These are phyloP conservation scores for Mongoloraphidia duomilia DNA, from an alignment of 2,888 invertebrate genomes.

Conservation along the genomic window DNA sequence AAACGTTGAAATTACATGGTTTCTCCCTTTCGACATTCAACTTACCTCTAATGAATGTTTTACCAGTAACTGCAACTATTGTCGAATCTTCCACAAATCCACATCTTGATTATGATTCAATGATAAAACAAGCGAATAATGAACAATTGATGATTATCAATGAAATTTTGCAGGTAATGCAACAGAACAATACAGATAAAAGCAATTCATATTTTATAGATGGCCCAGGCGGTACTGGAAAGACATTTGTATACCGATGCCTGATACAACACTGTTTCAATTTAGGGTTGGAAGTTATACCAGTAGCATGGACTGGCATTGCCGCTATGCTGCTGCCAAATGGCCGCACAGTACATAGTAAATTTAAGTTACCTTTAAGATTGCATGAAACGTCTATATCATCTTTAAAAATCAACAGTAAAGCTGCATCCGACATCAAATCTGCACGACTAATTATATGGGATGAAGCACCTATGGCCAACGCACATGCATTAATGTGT, in stretches of 20 bases:
- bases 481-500: constrained; percentile 3
- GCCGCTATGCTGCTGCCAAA: constrained; percentile 13
- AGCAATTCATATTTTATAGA: constrained; percentile 17
- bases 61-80: too few relatives aligned
- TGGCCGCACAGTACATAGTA: constrained; percentile 19
- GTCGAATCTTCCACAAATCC: too few relatives aligned
- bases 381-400: constrained; percentile 8
- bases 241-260: constrained; percentile 18
- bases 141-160: too few relatives aligned
- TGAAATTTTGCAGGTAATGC: too few relatives aligned
- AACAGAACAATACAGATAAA: too few relatives aligned
- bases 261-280: constrained; percentile 6
- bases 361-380: constrained; percentile 14
- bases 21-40: too few relatives aligned
- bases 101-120: too few relatives aligned
- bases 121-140: too few relatives aligned
- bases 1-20: too few relatives aligned
- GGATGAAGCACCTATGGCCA: constrained; percentile 13
- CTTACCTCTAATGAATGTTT: too few relatives aligned
- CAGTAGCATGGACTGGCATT: constrained; percentile 13
- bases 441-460: constrained; percentile 8
- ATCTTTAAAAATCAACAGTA: constrained; percentile 8
- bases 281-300: constrained; percentile 7
- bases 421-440: constrained; percentile 3
- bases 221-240: constrained; percentile 23